These are phyloP conservation scores for Dryobates pubescens DNA, from an alignment of 2,797 vertebrate species.

Conservation along the genomic window DNA sequence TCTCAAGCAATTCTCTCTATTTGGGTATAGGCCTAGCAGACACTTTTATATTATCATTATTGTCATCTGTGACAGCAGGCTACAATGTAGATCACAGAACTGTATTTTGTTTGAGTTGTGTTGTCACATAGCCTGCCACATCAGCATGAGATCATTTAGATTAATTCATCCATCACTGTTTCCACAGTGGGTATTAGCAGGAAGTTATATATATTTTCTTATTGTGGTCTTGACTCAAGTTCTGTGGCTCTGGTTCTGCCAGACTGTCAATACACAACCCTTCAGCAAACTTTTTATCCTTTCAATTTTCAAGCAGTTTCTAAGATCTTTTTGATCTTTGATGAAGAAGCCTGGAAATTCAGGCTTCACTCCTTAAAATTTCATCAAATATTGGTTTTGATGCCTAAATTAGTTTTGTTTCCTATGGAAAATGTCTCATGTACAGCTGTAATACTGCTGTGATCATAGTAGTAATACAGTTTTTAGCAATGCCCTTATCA, in stretches of 20 bases:
- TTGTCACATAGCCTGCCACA: background rate
- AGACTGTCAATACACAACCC: background rate
- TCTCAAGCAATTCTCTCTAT: background rate
- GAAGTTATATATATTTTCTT: background rate
- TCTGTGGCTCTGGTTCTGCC: background rate
- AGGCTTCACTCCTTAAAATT: background rate
- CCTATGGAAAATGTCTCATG: background rate
- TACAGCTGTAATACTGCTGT: background rate
- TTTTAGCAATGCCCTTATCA: background rate
- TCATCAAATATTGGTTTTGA: background rate
- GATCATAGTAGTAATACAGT: background rate
- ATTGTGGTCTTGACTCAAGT: background rate
- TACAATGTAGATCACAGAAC: background rate
- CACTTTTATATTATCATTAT: background rate
- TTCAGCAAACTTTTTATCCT: background rate
- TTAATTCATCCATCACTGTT: background rate
- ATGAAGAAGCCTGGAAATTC: background rate
- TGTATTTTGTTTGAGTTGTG: slow-evolving; percentile 21
- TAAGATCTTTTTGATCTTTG: background rate
- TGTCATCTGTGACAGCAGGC: slow-evolving; percentile 9
- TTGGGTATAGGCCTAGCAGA: background rate
- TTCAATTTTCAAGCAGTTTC: background rate
- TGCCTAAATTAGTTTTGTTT: background rate
- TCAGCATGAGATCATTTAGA: background rate
- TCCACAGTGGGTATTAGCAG: slow-evolving; percentile 1